These are phyloP conservation scores for Ondatra zibethicus DNA, from an alignment of 2,113 vertebrate genomes.

Conservation along the genomic window DNA sequence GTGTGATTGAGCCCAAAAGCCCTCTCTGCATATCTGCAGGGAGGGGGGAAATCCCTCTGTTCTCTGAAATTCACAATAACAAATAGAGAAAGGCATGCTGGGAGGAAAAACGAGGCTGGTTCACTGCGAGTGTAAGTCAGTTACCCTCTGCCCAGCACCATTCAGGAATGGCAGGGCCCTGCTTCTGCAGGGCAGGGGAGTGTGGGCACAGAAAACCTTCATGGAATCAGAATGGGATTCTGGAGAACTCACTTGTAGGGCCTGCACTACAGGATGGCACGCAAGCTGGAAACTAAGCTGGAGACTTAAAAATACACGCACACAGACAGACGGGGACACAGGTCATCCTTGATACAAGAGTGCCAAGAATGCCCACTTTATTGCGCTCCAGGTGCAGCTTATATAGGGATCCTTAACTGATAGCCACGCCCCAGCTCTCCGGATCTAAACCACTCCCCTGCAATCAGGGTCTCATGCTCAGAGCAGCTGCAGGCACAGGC, in stretches of 20 bases:
- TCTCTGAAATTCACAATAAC: background rate
- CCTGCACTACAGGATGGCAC: too few relatives aligned
- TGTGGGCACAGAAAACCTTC: background rate
- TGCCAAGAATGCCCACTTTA: too few relatives aligned
- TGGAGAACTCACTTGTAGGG: background rate
- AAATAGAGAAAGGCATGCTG: background rate
- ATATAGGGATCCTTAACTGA: too few relatives aligned
- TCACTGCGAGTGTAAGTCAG: rapidly evolving
- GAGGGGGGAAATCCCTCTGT: background rate
- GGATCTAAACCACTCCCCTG: too few relatives aligned
- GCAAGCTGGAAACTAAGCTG: too few relatives aligned
- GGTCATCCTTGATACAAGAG: too few relatives aligned
- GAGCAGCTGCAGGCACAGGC: too few relatives aligned
- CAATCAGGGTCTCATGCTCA: too few relatives aligned
- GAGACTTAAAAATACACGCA: too few relatives aligned
- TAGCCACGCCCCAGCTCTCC: too few relatives aligned
- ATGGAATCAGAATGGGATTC: background rate
- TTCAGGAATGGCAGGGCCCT: background rate
- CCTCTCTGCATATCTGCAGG: background rate
- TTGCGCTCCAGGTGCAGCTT: too few relatives aligned
- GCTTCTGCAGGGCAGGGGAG: background rate
- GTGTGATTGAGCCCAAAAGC: background rate
- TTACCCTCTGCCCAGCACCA: background rate
- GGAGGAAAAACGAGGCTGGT: background rate
- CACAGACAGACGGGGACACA: too few relatives aligned